These are phyloP conservation scores for Phaenicophaeus curvirostris DNA, from an alignment of 2,797 vertebrate species.

Conservation along the genomic window DNA sequence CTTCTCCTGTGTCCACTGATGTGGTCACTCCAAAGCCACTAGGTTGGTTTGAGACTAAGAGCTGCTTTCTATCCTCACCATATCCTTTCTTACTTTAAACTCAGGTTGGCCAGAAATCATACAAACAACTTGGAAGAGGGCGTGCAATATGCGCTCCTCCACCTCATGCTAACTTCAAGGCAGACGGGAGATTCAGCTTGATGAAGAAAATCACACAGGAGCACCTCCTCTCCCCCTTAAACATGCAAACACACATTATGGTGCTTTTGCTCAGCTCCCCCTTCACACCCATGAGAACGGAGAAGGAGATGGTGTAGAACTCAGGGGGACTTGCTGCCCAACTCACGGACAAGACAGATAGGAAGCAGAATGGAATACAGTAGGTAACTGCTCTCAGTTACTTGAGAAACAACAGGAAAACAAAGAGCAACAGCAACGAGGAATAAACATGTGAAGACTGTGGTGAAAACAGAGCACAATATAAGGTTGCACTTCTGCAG, in stretches of 20 bases:
- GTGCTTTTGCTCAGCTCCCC: neutral
- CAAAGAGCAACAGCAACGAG: neutral
- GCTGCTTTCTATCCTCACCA: neutral
- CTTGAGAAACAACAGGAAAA: neutral
- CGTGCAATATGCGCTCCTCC: rapidly evolving
- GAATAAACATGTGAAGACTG: neutral
- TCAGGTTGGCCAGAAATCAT: neutral
- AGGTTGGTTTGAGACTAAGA: neutral
- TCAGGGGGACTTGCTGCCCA: neutral
- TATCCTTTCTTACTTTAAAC: neutral
- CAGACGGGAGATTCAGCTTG: neutral
- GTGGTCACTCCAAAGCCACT: too few species aligned
- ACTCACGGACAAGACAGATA: neutral
- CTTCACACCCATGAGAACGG: neutral
- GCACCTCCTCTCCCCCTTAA: neutral
- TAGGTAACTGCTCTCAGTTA: neutral
- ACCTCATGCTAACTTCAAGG: neutral
- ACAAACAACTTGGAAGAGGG: neutral
- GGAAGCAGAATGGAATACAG: neutral
- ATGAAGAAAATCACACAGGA: neutral
- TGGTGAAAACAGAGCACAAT: neutral
- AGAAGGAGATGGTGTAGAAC: neutral
- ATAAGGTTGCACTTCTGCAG: neutral
- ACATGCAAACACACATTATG: neutral
- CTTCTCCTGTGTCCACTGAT: too few species aligned